Percentiles rank a stretch among this genome's conserved stretches.
These are phyloP conservation scores for Heliconius eleuchia DNA, from an alignment of 1,140 invertebrate genomes.

Conservation along the genomic window DNA sequence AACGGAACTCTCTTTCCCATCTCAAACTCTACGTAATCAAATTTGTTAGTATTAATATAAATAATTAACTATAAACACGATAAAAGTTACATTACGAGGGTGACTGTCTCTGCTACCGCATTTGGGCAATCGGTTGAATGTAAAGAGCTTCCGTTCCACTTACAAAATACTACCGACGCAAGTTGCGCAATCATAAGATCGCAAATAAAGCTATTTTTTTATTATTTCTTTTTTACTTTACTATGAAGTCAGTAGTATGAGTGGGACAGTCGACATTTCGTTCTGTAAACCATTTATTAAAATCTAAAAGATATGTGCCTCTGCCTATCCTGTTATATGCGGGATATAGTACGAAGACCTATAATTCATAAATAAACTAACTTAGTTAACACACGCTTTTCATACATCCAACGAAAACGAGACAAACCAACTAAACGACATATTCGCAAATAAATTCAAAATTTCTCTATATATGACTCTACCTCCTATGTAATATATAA, in stretches of 20 bases:
- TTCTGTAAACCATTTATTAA: too few species aligned
- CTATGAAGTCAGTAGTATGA: too few species aligned
- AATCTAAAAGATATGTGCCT: background rate
- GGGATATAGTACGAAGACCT: background rate
- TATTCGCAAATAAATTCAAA: background rate
- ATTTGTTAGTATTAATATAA: background rate
- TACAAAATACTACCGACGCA: slow-evolving; percentile 10
- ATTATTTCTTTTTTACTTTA: background rate
- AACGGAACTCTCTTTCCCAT: too few species aligned
- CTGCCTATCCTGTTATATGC: background rate
- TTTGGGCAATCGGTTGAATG: slow-evolving; percentile 19
- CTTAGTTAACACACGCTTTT: background rate
- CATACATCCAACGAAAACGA: background rate
- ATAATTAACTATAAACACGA: background rate
- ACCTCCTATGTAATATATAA: background rate
- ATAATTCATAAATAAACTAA: background rate
- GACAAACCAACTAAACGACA: background rate
- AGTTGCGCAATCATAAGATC: slow-evolving; percentile 7
- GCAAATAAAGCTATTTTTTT: background rate
- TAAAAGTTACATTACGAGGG: background rate
- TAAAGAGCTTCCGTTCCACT: slow-evolving; percentile 25
- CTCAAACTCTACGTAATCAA: too few species aligned
- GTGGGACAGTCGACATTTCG: too few species aligned
- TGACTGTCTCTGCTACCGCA: slow-evolving; percentile 12
- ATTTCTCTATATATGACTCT: background rate